Evolutionary conservation across 1,140 invertebrate species (phyloP).

Genomic region (Penaeus chinensis): DNA sequence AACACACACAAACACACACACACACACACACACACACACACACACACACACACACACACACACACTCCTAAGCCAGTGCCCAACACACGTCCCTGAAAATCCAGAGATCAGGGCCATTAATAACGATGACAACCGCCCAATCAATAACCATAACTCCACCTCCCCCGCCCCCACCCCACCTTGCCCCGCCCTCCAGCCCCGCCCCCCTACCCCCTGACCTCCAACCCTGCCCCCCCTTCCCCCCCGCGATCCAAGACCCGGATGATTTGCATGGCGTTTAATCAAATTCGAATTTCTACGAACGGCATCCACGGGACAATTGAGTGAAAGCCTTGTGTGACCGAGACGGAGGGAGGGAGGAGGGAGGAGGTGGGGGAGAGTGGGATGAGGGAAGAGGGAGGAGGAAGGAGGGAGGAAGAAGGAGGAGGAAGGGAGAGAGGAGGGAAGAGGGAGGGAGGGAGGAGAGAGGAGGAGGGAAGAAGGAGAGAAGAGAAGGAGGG

Average conservation of each 20-base stretch:
- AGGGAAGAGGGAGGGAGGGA: background rate
- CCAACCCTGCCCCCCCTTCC: too few relatives aligned
- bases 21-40: background rate
- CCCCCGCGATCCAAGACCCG: too few relatives aligned
- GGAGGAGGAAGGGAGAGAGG: background rate
- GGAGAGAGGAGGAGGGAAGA: too few relatives aligned
- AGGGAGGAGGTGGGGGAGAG: background rate
- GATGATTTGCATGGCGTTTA: background rate
- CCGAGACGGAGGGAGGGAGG: background rate
- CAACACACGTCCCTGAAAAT: too few relatives aligned
- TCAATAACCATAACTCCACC: background rate
- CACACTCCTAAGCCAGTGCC: background rate
- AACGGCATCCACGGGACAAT: too few relatives aligned
- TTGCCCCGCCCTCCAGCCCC: background rate
- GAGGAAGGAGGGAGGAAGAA: background rate
- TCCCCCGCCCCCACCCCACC: background rate
- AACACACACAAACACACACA: background rate
- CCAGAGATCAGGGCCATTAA: background rate
- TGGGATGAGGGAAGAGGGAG: background rate
- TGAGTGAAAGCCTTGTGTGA: background rate
- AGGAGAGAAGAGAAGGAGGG: too few relatives aligned
- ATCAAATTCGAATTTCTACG: background rate
- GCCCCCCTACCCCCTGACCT: background rate
- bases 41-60: background rate
- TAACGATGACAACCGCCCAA: background rate